A percentile compares a stretch with the other conserved stretches of the same genome.
Conservation (phyloP, 1,140 invertebrate genomes). For the Lasioglossum albipes region DNA sequence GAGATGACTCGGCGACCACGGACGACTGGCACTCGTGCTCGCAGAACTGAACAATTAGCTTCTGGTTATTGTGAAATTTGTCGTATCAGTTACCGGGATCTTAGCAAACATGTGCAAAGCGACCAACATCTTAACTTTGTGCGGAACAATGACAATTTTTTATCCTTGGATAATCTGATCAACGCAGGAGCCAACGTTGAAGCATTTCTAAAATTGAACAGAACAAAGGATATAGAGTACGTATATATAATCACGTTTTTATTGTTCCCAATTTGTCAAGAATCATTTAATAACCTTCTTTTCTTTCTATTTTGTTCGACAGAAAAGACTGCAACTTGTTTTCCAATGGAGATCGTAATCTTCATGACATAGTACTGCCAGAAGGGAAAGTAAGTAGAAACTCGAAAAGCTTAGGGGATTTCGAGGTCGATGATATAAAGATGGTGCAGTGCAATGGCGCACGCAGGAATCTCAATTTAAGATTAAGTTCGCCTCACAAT, state of each 20-base stretch:
- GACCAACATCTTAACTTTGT: constrained; percentile 86
- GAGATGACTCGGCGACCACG: constrained; percentile 85
- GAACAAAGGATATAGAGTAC: constrained; percentile 75
- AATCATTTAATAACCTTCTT: background rate
- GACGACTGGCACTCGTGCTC: constrained; percentile 80
- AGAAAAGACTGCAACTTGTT: constrained; percentile 75
- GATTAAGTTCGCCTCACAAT: constrained; percentile 75
- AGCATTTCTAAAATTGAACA: constrained; percentile 82
- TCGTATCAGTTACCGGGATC: constrained; percentile 84
- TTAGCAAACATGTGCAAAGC: constrained; percentile 85
- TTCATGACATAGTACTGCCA: constrained; percentile 67
- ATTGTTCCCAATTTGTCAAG: too few species aligned
- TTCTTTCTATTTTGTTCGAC: constrained; percentile 20
- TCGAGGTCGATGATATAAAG: constrained; percentile 70
- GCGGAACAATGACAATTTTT: constrained; percentile 85
- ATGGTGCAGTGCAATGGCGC: constrained; percentile 79
- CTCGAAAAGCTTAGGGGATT: constrained; percentile 69
- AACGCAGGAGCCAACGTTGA: constrained; percentile 82
- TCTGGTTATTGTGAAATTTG: constrained; percentile 89
- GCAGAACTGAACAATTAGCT: constrained; percentile 80
- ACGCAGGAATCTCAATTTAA: constrained; percentile 74
- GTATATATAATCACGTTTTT: constrained; percentile 20
- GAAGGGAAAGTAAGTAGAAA: constrained; percentile 68
- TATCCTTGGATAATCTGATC: constrained; percentile 85
- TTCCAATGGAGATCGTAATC: constrained; percentile 70